Base-by-base conservation (phyloP, 2,888 invertebrate species). In the Chironomus riparius region DNA sequence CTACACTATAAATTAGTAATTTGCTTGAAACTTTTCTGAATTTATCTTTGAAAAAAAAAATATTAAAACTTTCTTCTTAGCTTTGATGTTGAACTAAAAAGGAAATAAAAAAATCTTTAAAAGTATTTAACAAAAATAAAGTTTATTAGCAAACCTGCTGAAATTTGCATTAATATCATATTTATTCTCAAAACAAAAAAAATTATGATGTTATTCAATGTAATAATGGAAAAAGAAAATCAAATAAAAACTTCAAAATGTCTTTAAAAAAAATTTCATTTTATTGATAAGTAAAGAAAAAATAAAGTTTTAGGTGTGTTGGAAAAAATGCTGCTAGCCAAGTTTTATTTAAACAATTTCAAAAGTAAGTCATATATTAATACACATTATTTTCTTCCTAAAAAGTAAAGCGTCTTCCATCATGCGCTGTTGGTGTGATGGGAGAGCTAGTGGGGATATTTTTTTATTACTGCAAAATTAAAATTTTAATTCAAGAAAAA, bases 401-500 rank as follows among this genome's bases (percentile, higher is more conserved):
- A 56, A 18, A 15, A 18, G 56, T 15, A 7, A 18, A 56, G 12
- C 56, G 12, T 15, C 18, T 65, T 65, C 24, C 21, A 18, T 10
- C 65, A 65, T 65, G 65, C 13, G 65, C 21, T 24, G 62, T 21
- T 62, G 62, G 15, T 62, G 21, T 15, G 47, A 21, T 70, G 50
- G 48, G 47, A 50, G 6, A 50, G 61, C 50, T 70, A 70, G 70
- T 70, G 70, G 48, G 18, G 48, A 72, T 18, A 61, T 72, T 72
- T 72, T 21, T 71, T 72, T 61, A 72, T 72, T 50, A 62, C 72
- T 62, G 72, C 62, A 72, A 72, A 72, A 72, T 72, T 72, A 72
- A 72, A 72, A 72, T 72, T 62, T 72, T 72, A 72, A 72, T 72
- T 72, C 72, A 72, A 38, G 47, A 72, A 72, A 70, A 72, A 72